These are phyloP conservation scores for Trissolcus brochymenae DNA, from an alignment of 2,888 invertebrate species.

Conservation along the genomic window DNA sequence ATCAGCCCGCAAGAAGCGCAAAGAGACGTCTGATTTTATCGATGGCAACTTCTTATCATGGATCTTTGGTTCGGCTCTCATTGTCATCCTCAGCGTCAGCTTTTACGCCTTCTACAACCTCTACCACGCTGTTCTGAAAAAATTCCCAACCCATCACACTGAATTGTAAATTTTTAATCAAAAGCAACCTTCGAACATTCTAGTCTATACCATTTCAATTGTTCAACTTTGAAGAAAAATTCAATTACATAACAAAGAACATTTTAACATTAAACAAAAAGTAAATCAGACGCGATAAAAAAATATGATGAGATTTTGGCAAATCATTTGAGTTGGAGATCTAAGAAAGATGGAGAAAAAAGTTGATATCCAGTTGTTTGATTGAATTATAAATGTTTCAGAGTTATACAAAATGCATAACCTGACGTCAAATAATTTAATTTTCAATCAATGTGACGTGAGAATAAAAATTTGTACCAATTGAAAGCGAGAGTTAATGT, in stretches of 20 bases:
- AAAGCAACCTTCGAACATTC: neutral
- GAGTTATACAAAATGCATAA: neutral
- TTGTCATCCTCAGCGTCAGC: conserved; percentile 88
- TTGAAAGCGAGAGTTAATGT: neutral
- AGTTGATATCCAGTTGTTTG: too few relatives aligned
- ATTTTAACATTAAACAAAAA: neutral
- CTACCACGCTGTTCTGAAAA: conserved; percentile 87
- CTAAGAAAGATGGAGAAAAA: too few relatives aligned
- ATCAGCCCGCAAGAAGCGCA: conserved; percentile 73
- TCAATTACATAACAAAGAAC: neutral
- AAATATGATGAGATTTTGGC: neutral
- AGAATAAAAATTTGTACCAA: neutral
- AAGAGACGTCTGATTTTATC: conserved; percentile 79
- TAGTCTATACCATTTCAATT: neutral
- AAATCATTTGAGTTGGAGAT: too few relatives aligned
- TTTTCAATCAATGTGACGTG: neutral
- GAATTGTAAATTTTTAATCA: conserved; percentile 80
- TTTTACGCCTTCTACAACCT: conserved; percentile 91
- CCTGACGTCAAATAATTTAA: too few relatives aligned
- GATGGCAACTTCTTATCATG: conserved; percentile 89
- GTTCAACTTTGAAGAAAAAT: neutral
- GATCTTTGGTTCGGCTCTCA: conserved; percentile 87
- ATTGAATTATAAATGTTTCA: neutral
- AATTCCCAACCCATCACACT: conserved; percentile 88
- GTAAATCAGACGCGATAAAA: neutral